These are phyloP conservation scores for Cryptotis parvus DNA, from an alignment of 2,113 vertebrate genomes.

Conservation along the genomic window DNA sequence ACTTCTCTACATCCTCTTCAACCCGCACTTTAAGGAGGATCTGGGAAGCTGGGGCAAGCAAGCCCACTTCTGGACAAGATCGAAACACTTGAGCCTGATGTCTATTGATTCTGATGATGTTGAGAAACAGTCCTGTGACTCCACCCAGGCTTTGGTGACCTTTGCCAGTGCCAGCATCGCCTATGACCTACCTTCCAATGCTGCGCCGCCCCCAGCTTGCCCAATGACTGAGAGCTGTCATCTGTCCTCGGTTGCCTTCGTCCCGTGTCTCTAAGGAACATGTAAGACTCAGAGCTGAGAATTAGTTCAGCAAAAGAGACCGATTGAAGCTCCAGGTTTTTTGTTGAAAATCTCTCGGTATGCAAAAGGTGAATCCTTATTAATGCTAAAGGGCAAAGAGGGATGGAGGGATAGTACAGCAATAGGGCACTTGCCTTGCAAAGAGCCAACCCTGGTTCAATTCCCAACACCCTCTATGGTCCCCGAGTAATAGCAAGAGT, in stretches of 20 bases:
- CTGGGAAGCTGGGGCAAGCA: conserved; percentile 89
- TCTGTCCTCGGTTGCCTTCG: conserved; percentile 87
- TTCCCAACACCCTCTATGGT: too few relatives aligned
- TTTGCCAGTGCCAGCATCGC: conserved; percentile 87
- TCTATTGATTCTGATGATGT: conserved; percentile 92
- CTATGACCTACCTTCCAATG: conserved; percentile 82
- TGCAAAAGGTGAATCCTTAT: background rate
- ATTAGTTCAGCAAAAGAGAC: conserved; percentile 46
- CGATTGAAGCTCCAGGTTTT: conserved; percentile 44
- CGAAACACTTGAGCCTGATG: conserved; percentile 87
- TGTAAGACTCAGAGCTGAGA: conserved; percentile 65
- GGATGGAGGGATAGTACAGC: conserved; percentile 24
- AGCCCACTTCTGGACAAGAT: conserved; percentile 82
- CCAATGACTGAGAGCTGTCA: conserved; percentile 86
- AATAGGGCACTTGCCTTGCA: background rate
- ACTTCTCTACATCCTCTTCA: conserved; percentile 96
- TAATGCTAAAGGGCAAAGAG: conserved; percentile 59
- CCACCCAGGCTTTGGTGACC: conserved; percentile 93
- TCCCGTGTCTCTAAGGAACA: conserved; percentile 86
- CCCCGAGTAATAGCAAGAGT: too few relatives aligned
- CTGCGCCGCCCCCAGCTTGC: conserved; percentile 78
- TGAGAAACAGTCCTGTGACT: conserved; percentile 96
- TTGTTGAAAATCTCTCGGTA: conserved; percentile 21
- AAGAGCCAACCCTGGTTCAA: too few relatives aligned
- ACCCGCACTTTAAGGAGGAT: conserved; percentile 94